Evolutionary conservation across 2,113 vertebrate species (phyloP).

Genomic region (Polypterus senegalus): DNA sequence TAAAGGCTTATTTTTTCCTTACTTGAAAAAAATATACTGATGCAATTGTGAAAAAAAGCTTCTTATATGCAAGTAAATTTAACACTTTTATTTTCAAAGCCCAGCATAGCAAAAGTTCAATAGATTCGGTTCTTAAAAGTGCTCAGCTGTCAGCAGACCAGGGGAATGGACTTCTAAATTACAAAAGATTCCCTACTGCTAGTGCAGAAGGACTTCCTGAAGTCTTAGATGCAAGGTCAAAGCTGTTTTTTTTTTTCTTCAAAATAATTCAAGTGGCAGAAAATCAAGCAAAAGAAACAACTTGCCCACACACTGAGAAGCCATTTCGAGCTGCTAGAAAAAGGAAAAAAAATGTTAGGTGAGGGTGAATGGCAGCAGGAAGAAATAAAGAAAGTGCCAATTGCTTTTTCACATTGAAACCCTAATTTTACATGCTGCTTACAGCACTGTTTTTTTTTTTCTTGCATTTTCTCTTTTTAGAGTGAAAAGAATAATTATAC

Average conservation of each 20-base stretch:
- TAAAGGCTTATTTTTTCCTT: too few species aligned
- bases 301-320: constrained; percentile 4
- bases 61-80: background rate
- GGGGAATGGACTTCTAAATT: background rate
- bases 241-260: background rate
- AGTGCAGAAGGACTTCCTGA: background rate
- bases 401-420: constrained; percentile 5
- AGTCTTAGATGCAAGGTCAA: constrained; percentile 5
- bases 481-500: background rate
- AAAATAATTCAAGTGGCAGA: constrained; percentile 5
- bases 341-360: constrained; percentile 4
- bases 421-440: background rate
- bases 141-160: background rate
- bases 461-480: background rate
- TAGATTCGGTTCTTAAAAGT: background rate
- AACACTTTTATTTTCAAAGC: background rate
- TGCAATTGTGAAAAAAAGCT: too few species aligned
- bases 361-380: constrained; percentile 4
- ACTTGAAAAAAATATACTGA: too few species aligned
- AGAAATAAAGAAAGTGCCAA: constrained; percentile 2
- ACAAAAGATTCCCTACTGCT: constrained; percentile 4
- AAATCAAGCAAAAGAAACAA: constrained; percentile 2
- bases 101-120: background rate
- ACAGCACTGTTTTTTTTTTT: too few species aligned
- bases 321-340: background rate